Evolutionary conservation across 2,888 invertebrate genomes (phyloP), one percentile per base, ranked within the genome.

Genomic region (Sesia bembeciformis): DNA sequence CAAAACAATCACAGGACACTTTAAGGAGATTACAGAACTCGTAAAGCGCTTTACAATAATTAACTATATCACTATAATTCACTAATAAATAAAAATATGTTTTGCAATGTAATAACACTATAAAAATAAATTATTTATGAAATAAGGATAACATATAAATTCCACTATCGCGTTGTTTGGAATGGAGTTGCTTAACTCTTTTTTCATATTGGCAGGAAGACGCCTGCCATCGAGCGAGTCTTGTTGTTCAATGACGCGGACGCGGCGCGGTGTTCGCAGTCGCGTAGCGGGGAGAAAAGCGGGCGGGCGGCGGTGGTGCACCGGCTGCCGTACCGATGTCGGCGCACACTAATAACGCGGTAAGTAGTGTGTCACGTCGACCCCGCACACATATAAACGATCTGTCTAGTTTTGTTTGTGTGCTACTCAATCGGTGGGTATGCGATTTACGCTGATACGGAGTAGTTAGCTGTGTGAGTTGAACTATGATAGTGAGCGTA

Each of bases 181-280:
- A 72, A 76, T 70, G 77, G 83, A 85, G 83, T 84, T 79, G 75
- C 72, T 77, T 74, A 78, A 67, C 82, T 81, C 83, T 81, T 78
- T 82, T 80, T 82, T 87, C 88, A 89, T 89, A 84, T 86, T 88
- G 88, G 85, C 87, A 85, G 86, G 75, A 80, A 78, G 72, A 81
- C 88, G 88, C 78, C 86, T 86, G 84, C 87, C 87, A 85, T 84
- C 84, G 82, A 88, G 82, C 86, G 79, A 85, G 84, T 83, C 88
- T 88, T 87, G 88, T 87, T 88, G 83, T 85, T 88, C 84, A 89
- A 89, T 89, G 88, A 88, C 88, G 88, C 88, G 86, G 80, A 83
- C 85, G 78, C 80, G 76, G 85, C 80, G 84, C 85, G 81, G 38
- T 40, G 7, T 40, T 5, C 84, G 83, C 84, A 79, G 83, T 84